Conservation (phyloP, 2,888 invertebrate genomes). For the Mesorhabditis sp. region DNA sequence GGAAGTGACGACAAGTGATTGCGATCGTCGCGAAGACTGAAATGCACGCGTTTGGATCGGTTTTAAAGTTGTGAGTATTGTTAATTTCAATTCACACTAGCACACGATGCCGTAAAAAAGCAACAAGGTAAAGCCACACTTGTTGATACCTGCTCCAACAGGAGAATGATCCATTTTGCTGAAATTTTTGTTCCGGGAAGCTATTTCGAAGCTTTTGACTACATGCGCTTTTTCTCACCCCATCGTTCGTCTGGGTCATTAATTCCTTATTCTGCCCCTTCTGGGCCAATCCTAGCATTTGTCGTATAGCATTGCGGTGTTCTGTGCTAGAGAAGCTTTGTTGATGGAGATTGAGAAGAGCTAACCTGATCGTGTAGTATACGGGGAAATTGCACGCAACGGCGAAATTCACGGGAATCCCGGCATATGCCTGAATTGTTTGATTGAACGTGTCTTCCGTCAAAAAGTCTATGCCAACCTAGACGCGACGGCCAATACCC, state of each 20-base stretch:
- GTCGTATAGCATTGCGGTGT: neutral
- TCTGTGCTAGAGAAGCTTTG: neutral
- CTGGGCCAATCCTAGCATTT: neutral
- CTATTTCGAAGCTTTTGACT: too few relatives aligned
- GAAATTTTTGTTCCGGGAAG: too few relatives aligned
- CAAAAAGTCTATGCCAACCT: too few relatives aligned
- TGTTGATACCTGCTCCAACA: too few relatives aligned
- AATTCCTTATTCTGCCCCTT: neutral
- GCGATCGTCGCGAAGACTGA: neutral
- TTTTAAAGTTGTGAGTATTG: too few relatives aligned
- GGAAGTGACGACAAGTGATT: neutral
- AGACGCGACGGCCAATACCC: too few relatives aligned
- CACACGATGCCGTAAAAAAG: too few relatives aligned
- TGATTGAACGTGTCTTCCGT: neutral
- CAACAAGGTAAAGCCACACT: too few relatives aligned
- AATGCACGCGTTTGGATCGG: too few relatives aligned
- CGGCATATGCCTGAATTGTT: neutral
- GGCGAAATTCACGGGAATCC: neutral
- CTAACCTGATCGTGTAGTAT: neutral
- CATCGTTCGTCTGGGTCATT: neutral
- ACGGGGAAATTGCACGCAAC: conserved; percentile 2
- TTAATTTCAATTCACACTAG: too few relatives aligned
- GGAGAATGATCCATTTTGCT: too few relatives aligned
- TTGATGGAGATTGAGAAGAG: neutral
- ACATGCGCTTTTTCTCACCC: neutral